Evolutionary conservation across 1,140 invertebrate genomes (phyloP), one percentile per base, ranked within the genome.

Genomic region (Popillia japonica): DNA sequence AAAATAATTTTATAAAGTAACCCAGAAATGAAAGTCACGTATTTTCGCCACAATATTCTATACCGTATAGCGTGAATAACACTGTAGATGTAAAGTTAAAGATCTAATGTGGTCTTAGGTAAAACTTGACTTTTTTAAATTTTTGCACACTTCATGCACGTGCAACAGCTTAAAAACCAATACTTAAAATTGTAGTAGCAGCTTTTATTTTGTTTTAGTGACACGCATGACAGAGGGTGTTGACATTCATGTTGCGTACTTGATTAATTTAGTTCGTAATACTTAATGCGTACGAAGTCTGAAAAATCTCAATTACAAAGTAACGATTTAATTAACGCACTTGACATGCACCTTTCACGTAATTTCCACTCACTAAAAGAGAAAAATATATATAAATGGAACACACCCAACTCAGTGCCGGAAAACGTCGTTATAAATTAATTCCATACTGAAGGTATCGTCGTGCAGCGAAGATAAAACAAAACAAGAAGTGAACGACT

Each of bases 381-480:
- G 3, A 55, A 55, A 55, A n/a, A 55, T n/a, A n/a, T n/a, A 55
- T 55, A n/a, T 55, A 55, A 55, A n/a, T n/a, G 14, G 48, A 55
- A 55, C 48, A 17, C 48, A n/a, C 17, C 17, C 48, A 55, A n/a
- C 4, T 55, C 48, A n/a, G 48, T 55, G 48, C 14, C 48, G 48
- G 48, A 55, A 55, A 55, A 55, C 48, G 48, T 55, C 48, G 48
- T 55, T n/a, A 55, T 17, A 17, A n/a, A 55, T 55, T 55, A 55
- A n/a, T 55, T 17, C 3, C 17, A 55, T n/a, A n/a, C 10, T n/a
- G 48, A n/a, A n/a, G 48, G 17, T n/a, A 55, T 55, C 48, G 14
- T 17, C 17, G 48, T n/a, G 48, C 14, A 55, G 14, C 11, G 11
- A 55, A 55, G 14, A n/a, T n/a, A n/a, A n/a, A 55, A n/a, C 17